A percentile compares a stretch with the other conserved stretches of the same genome.
Conservation (phyloP, 1,140 invertebrate species). For the Bombus terrestris region DNA sequence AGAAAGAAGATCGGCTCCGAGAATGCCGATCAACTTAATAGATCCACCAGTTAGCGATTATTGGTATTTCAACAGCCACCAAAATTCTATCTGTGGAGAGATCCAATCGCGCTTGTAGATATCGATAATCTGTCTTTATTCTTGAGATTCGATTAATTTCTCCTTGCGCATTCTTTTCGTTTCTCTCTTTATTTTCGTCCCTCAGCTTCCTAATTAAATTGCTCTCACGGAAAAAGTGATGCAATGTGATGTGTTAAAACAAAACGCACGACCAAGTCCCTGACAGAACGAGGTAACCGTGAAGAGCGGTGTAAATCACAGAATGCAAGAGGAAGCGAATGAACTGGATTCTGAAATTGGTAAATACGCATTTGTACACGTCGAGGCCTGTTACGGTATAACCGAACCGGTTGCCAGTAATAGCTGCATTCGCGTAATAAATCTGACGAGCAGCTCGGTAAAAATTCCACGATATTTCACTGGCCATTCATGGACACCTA, state of each 20-base stretch:
- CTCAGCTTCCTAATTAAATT: neutral
- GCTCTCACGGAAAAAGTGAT: no score
- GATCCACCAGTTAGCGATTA: conserved; percentile 5
- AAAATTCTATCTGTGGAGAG: neutral
- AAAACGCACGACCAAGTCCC: neutral
- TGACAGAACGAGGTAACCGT: neutral
- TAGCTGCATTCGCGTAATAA: neutral
- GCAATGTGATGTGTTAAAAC: neutral
- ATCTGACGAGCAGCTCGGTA: neutral
- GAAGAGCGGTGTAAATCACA: conserved; percentile 12
- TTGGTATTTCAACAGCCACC: neutral
- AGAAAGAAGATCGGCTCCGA: no score
- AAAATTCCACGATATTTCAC: conserved; percentile 9
- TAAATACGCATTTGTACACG: conserved; percentile 11
- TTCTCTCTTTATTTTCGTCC: no score
- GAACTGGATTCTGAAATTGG: conserved; percentile 14
- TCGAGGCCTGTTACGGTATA: neutral
- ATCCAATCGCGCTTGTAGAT: no score
- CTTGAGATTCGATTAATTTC: conserved; percentile 14
- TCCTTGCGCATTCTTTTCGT: no score
- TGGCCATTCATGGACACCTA: no score
- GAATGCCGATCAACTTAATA: conserved; percentile 5
- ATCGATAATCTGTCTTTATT: conserved; percentile 14
- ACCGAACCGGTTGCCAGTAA: neutral
- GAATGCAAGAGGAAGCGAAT: neutral